Evolutionary conservation across 2,888 invertebrate species (phyloP).

Genomic region (Malacosoma neustria): DNA sequence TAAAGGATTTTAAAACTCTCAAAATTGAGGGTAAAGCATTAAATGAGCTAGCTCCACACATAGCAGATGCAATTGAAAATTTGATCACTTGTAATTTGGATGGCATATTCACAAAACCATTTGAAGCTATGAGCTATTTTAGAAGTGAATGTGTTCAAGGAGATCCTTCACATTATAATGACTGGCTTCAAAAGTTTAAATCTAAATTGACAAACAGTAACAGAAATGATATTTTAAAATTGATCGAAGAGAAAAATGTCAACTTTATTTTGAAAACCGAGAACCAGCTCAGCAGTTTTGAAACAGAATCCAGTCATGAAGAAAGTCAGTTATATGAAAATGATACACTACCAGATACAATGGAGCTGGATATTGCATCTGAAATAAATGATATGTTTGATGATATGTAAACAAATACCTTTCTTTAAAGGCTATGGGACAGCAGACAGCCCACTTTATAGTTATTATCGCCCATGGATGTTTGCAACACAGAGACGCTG

Average conservation of each 20-base stretch:
- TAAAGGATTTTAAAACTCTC: conserved; percentile 73
- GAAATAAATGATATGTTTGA: conserved; percentile 62
- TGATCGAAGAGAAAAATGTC: conserved; percentile 38
- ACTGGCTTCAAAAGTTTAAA: conserved; percentile 53
- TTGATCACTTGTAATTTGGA: conserved; percentile 49
- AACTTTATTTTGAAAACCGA: conserved; percentile 50
- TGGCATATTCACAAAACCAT: conserved; percentile 45
- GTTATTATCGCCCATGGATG: too few species aligned
- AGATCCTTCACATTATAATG: conserved; percentile 49
- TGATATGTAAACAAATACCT: conserved; percentile 58
- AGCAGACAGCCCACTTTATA: too few species aligned
- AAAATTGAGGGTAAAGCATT: conserved; percentile 42
- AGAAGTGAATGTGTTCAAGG: conserved; percentile 45
- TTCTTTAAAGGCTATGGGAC: too few species aligned
- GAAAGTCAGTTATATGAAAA: conserved; percentile 60
- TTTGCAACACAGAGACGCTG: too few species aligned
- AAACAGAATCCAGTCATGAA: conserved; percentile 36
- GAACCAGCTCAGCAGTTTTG: conserved; percentile 42
- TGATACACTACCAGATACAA: conserved; percentile 50
- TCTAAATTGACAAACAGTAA: conserved; percentile 32
- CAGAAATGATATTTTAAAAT: conserved; percentile 31
- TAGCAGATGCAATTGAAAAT: conserved; percentile 52
- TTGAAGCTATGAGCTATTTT: conserved; percentile 43
- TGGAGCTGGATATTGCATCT: conserved; percentile 41
- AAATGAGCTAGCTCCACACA: conserved; percentile 34